phyloP scores from a whole-genome alignment of 2,888 invertebrate species.

The Pollenia angustigena region DNA sequence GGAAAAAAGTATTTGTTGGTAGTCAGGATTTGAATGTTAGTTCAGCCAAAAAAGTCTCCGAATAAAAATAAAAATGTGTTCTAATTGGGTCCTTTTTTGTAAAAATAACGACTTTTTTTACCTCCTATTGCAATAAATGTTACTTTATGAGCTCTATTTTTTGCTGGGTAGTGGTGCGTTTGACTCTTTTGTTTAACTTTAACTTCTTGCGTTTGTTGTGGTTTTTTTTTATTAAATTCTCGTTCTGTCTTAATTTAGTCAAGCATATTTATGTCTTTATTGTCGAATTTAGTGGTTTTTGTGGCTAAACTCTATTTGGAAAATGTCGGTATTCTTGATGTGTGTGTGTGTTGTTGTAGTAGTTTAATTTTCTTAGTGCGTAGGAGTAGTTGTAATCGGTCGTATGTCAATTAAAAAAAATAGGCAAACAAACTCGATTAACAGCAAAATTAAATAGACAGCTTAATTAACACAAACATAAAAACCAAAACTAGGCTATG shows the following conservation, averaged over 20 bases:
- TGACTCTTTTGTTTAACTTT: neutral
- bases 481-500: neutral
- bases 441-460: constrained; percentile 11
- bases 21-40: too few species aligned
- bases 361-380: neutral
- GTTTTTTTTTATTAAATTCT: neutral
- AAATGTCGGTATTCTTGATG: too few species aligned
- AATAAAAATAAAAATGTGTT: too few species aligned
- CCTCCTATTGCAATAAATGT: too few species aligned
- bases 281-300: constrained; percentile 5
- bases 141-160: too few species aligned
- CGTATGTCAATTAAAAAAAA: constrained; percentile 17
- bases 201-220: neutral
- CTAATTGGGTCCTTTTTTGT: too few species aligned
- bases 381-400: too few species aligned
- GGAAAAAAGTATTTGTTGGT: too few species aligned
- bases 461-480: neutral
- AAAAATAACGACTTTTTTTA: too few species aligned
- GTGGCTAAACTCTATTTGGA: neutral
- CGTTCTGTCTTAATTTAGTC: too few species aligned
- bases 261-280: constrained; percentile 20
- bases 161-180: neutral
- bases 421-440: neutral
- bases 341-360: neutral
- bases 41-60: too few species aligned